Evolutionary conservation across 2,888 invertebrate species (phyloP).

Genomic region (Chirona hameri): DNA sequence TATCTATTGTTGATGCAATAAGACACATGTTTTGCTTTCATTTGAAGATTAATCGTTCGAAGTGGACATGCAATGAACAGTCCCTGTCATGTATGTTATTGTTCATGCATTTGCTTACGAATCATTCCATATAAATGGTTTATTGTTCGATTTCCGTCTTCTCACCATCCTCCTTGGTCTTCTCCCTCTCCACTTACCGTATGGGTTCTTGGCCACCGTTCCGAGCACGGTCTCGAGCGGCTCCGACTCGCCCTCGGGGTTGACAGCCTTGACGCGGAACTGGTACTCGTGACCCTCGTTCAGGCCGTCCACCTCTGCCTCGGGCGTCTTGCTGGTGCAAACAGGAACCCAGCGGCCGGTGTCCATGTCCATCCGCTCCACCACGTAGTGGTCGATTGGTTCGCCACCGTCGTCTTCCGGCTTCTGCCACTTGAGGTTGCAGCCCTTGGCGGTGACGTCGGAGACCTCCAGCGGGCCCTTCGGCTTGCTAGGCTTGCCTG

Average conservation of each 20-base stretch:
- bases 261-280: constrained; percentile 90
- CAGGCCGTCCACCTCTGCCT: constrained; percentile 82
- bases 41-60: too few species aligned
- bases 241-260: constrained; percentile 90
- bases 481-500: constrained; percentile 79
- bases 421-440: constrained; percentile 91
- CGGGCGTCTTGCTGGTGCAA: constrained; percentile 77
- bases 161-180: too few species aligned
- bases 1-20: too few species aligned
- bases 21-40: too few species aligned
- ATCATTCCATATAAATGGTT: too few species aligned
- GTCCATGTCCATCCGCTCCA: constrained; percentile 94
- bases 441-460: constrained; percentile 86
- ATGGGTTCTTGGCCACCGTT: constrained; percentile 79
- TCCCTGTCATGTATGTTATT: too few species aligned
- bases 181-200: constrained; percentile 47
- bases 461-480: constrained; percentile 90
- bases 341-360: constrained; percentile 92
- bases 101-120: too few species aligned
- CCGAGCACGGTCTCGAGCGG: constrained; percentile 74
- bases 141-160: too few species aligned
- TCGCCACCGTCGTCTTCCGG: constrained; percentile 96
- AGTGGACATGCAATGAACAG: too few species aligned
- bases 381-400: constrained; percentile 87
- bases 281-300: constrained; percentile 93